Evolutionary conservation across 2,113 vertebrate genomes (phyloP).

Genomic region (Notarius lentiginosus): DNA sequence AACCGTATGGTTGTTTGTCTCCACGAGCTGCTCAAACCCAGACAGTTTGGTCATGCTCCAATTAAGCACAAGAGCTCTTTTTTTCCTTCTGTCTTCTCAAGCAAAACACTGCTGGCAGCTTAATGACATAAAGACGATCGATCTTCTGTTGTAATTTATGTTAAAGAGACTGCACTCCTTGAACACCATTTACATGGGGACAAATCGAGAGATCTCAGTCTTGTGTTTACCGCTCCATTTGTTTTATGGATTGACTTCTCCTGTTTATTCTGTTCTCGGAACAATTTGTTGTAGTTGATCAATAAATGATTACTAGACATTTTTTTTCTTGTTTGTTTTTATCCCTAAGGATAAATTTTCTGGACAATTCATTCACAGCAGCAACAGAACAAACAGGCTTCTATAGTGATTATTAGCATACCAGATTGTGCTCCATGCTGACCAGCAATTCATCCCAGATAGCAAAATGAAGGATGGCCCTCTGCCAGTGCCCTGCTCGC

Average conservation of each 20-base stretch:
- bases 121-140: slow-evolving; percentile 33
- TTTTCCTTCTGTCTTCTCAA: slow-evolving; percentile 17
- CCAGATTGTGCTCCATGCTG: slow-evolving; percentile 12
- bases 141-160: slow-evolving; percentile 42
- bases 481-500: background rate
- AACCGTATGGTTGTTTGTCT: slow-evolving; percentile 32
- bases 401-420: background rate
- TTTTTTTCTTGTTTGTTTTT: slow-evolving; percentile 17
- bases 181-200: background rate
- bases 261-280: slow-evolving; percentile 18
- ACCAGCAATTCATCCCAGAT: background rate
- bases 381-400: background rate
- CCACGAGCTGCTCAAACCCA: background rate
- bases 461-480: background rate
- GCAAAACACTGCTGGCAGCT: slow-evolving; percentile 8
- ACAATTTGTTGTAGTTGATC: slow-evolving; percentile 32
- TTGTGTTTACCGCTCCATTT: background rate
- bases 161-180: slow-evolving; percentile 26
- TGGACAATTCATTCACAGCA: background rate
- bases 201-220: slow-evolving; percentile 16
- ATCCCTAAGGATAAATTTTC: background rate
- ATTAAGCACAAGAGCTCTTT: slow-evolving; percentile 21
- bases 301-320: slow-evolving; percentile 37
- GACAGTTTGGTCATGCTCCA: slow-evolving; percentile 5
- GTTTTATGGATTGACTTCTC: slow-evolving; percentile 10